These are phyloP conservation scores for Yponomeuta evonymella DNA, from an alignment of 2,888 invertebrate species.

Conservation along the genomic window DNA sequence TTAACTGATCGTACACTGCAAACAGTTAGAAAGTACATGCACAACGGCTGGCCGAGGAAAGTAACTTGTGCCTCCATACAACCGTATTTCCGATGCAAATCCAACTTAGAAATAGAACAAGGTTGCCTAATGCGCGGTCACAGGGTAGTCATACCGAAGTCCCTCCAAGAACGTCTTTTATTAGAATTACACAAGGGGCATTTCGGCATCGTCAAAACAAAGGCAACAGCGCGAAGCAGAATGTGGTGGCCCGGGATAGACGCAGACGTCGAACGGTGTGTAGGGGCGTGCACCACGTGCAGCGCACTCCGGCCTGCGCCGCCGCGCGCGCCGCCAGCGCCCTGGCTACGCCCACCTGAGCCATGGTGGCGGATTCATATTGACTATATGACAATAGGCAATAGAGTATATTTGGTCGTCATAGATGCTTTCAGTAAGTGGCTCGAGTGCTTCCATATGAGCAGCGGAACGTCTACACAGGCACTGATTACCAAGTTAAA, in stretches of 20 bases:
- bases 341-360: conserved; percentile 7
- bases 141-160: too few relatives aligned
- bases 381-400: conserved; percentile 16
- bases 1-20: not conserved
- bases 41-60: conserved; percentile 19
- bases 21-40: conserved; percentile 17
- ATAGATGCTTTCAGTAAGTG: conserved; percentile 17
- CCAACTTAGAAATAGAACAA: conserved; percentile 14
- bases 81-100: conserved; percentile 18
- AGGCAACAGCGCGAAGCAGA: too few relatives aligned
- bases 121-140: too few relatives aligned
- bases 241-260: too few relatives aligned
- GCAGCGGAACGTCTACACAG: too few relatives aligned
- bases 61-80: conserved; percentile 10
- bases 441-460: conserved; percentile 19
- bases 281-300: too few relatives aligned
- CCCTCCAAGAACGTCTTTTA: too few relatives aligned
- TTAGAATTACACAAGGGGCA: too few relatives aligned
- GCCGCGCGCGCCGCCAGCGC: conserved; percentile 16
- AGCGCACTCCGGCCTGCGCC: conserved; percentile 1
- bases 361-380: conserved; percentile 17
- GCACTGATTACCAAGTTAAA: too few relatives aligned
- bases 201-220: too few relatives aligned
- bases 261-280: too few relatives aligned
- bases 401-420: conserved; percentile 11